These are phyloP conservation scores for Prionchulus punctatus DNA, from an alignment of 2,888 invertebrate species.

Conservation along the genomic window DNA sequence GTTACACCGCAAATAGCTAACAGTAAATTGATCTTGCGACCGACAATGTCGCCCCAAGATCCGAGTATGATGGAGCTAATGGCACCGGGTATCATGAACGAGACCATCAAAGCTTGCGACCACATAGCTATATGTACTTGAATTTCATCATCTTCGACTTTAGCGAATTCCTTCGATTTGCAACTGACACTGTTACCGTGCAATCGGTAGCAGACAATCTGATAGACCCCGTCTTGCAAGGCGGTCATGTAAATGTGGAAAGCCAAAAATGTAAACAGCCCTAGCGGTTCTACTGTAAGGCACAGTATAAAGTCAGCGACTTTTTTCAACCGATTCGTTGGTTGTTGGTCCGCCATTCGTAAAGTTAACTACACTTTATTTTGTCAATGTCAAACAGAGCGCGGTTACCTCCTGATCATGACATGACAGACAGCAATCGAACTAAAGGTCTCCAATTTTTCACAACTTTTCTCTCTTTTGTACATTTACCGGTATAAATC, in stretches of 20 bases:
- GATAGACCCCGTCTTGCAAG: background rate
- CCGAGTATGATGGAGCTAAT: background rate
- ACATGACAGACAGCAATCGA: no score
- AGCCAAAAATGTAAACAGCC: background rate
- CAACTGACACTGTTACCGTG: background rate
- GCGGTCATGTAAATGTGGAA: background rate
- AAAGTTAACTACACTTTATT: no score
- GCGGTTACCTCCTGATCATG: no score
- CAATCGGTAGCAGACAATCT: background rate
- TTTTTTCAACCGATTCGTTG: no score
- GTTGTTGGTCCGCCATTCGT: no score
- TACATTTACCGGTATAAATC: no score
- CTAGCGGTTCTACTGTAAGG: background rate
- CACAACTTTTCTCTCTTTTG: no score
- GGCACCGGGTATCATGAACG: background rate
- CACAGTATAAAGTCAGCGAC: no score
- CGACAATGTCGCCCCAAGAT: background rate
- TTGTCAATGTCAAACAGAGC: no score
- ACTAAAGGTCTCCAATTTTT: no score
- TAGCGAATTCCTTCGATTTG: background rate
- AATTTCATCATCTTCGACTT: background rate
- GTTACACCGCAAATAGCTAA: background rate
- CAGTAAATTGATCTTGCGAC: background rate
- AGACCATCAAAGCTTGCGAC: background rate
- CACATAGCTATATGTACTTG: background rate